These are phyloP conservation scores for Orius insidiosus DNA, from an alignment of 1,140 invertebrate genomes.

Conservation along the genomic window DNA sequence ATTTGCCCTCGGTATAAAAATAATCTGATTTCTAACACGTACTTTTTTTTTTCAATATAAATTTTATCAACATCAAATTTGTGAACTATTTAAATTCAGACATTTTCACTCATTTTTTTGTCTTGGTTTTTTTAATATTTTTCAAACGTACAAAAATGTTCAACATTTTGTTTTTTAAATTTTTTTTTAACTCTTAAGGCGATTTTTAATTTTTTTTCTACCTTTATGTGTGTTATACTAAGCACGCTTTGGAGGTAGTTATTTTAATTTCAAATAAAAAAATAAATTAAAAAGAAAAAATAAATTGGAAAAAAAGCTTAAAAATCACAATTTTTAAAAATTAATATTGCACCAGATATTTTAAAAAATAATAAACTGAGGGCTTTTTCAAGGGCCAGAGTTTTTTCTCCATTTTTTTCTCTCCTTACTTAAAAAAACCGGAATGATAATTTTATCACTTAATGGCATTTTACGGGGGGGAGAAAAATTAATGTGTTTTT, in stretches of 20 bases:
- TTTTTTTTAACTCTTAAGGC: conserved; percentile 6
- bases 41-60: conserved; percentile 10
- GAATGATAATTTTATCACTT: no score
- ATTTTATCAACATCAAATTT: conserved; percentile 6
- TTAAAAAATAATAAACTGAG: no score
- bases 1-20: no score
- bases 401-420: no score
- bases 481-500: no score
- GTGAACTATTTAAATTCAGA: conserved; percentile 11
- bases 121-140: not conserved
- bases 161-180: no score
- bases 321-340: no score
- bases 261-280: conserved; percentile 3
- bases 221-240: conserved; percentile 1
- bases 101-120: conserved; percentile 5
- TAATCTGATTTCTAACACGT: conserved; percentile 1
- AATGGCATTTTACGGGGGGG: no score
- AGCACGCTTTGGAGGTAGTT: conserved; percentile 4
- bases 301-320: no score
- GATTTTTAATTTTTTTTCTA: conserved; percentile 5
- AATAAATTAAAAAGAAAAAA: conserved; percentile 1
- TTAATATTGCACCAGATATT: no score
- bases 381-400: no score
- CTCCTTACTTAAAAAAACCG: no score
- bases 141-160: not conserved